phyloP scores from a whole-genome alignment of 2,113 vertebrate genomes.

The Cavia porcellus region DNA sequence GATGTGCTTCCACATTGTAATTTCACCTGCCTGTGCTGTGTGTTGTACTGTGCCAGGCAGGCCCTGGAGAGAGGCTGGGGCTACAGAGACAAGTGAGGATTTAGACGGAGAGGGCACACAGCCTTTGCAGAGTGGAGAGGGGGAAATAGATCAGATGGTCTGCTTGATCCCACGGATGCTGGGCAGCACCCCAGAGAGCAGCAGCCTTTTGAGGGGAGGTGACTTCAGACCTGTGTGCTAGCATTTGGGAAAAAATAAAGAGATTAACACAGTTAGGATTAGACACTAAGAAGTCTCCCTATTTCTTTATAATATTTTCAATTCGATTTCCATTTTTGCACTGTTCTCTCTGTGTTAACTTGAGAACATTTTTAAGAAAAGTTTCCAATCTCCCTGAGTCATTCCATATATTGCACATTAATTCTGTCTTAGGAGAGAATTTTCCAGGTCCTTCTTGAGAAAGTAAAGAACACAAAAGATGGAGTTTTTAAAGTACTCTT shows the following conservation, averaged over 20 bases:
- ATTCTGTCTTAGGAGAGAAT: not conserved
- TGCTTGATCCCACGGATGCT: accelerated
- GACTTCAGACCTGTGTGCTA: not conserved
- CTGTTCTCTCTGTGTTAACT: not conserved
- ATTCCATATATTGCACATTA: not conserved
- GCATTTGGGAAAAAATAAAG: not conserved
- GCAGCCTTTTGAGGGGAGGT: too few species aligned
- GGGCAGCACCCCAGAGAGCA: accelerated
- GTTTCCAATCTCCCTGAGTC: not conserved
- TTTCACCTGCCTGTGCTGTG: not conserved
- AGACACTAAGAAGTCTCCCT: not conserved
- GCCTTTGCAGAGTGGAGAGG: not conserved
- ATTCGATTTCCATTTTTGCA: not conserved
- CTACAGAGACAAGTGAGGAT: not conserved
- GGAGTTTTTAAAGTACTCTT: not conserved
- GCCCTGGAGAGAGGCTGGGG: not conserved
- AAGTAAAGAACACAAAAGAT: not conserved
- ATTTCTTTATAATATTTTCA: not conserved
- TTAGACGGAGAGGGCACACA: not conserved
- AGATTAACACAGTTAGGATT: not conserved
- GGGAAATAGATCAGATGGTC: accelerated
- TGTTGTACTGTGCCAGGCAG: not conserved
- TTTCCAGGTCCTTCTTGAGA: not conserved
- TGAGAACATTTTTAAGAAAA: not conserved
- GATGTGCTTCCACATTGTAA: not conserved